phyloP scores from a whole-genome alignment of 2,113 vertebrate species.

The Esox niger region DNA sequence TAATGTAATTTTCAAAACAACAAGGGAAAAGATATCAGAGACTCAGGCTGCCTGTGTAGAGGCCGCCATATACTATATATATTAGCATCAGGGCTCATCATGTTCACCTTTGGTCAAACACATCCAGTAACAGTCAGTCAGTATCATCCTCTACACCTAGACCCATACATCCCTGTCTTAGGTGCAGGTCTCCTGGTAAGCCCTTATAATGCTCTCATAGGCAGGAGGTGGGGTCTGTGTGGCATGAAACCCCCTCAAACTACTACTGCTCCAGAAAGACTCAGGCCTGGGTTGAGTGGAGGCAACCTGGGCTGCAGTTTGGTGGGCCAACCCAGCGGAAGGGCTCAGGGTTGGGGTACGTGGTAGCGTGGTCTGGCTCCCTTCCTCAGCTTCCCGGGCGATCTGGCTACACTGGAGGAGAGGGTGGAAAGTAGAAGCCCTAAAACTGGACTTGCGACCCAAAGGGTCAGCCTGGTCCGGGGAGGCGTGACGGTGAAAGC shows the following conservation, averaged over 20 bases:
- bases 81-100: slow-evolving; percentile 4
- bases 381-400: slow-evolving; percentile 82
- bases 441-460: slow-evolving; percentile 89
- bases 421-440: slow-evolving; percentile 93
- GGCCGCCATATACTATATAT: too few species aligned
- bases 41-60: too few species aligned
- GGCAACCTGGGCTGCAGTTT: slow-evolving; percentile 52
- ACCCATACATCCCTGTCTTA: slow-evolving; percentile 32
- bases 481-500: slow-evolving; percentile 86
- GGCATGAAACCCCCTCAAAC: slow-evolving; percentile 72
- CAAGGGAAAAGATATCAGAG: too few species aligned
- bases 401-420: slow-evolving; percentile 88
- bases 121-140: slow-evolving; percentile 7
- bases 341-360: slow-evolving; percentile 69
- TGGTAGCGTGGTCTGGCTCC: slow-evolving; percentile 82
- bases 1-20: too few species aligned
- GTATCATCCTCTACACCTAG: slow-evolving; percentile 6
- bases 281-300: slow-evolving; percentile 73
- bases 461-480: slow-evolving; percentile 83
- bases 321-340: slow-evolving; percentile 69
- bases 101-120: background rate
- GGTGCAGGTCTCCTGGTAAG: slow-evolving; percentile 86
- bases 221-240: slow-evolving; percentile 86
- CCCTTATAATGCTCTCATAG: slow-evolving; percentile 92
- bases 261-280: slow-evolving; percentile 86